These are phyloP conservation scores for Rhyacophila evoluta DNA, from an alignment of 2,888 invertebrate species.

Conservation along the genomic window DNA sequence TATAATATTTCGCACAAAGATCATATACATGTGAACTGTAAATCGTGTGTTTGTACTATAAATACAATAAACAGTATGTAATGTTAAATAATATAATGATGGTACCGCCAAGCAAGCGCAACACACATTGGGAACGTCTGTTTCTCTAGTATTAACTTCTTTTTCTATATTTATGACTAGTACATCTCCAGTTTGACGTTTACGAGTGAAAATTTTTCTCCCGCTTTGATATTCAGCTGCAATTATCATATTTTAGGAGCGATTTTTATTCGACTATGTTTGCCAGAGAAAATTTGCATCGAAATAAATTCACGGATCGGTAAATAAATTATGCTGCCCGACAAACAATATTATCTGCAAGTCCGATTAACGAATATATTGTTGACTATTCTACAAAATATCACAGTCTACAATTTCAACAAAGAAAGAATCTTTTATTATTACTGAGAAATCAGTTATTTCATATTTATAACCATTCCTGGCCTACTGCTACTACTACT, in stretches of 20 bases:
- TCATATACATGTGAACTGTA: too few species aligned
- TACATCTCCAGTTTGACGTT: background rate
- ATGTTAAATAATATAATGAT: too few species aligned
- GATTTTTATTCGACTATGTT: slow-evolving; percentile 12
- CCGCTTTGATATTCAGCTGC: background rate
- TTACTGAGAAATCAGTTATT: too few species aligned
- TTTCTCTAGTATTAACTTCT: background rate
- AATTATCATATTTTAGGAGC: slow-evolving; percentile 5
- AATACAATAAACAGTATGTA: too few species aligned
- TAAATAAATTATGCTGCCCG: background rate
- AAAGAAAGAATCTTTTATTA: too few species aligned
- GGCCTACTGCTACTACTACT: too few species aligned
- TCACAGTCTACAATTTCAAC: background rate
- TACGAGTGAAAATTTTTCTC: background rate
- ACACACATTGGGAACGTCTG: background rate
- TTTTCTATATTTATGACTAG: background rate
- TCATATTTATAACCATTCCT: too few species aligned
- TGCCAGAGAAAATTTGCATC: background rate
- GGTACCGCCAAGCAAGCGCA: too few species aligned
- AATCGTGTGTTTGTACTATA: too few species aligned
- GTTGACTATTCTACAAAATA: background rate
- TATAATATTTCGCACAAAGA: too few species aligned
- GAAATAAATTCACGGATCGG: background rate
- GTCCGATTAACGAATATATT: background rate
- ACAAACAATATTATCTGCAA: background rate